These are phyloP conservation scores for Deilephila porcellus DNA, from an alignment of 2,888 invertebrate species.

Conservation along the genomic window DNA sequence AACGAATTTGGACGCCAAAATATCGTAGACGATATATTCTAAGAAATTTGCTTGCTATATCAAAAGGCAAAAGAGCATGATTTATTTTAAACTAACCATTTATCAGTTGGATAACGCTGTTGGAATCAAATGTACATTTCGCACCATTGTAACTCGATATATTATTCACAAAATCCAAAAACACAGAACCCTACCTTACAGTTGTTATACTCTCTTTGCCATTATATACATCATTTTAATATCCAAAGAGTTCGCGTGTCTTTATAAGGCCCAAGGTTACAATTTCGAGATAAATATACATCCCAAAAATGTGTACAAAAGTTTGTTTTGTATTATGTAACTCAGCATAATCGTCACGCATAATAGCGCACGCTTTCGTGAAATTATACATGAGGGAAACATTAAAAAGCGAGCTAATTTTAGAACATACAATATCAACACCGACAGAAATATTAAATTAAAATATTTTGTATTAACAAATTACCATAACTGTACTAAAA, in stretches of 20 bases:
- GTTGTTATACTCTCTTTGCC: background rate
- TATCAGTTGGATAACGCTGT: too few species aligned
- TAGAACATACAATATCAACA: background rate
- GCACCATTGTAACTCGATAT: background rate
- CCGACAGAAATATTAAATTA: background rate
- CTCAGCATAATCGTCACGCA: background rate
- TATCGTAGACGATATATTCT: too few species aligned
- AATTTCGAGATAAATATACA: background rate
- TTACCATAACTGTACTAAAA: too few species aligned
- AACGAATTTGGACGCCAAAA: too few species aligned
- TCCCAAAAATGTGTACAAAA: background rate
- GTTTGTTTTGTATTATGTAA: constrained; percentile 13
- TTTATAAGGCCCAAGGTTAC: constrained; percentile 6
- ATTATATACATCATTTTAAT: background rate
- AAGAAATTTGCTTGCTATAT: too few species aligned
- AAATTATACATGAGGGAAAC: background rate
- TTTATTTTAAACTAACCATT: too few species aligned
- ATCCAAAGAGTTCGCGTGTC: background rate
- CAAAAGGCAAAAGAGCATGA: too few species aligned
- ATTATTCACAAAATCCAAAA: background rate
- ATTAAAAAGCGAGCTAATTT: background rate
- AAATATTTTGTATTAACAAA: too few species aligned
- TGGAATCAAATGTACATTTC: too few species aligned
- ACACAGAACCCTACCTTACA: background rate
- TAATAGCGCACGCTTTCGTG: background rate